These are phyloP conservation scores for Tromatobia lineatoria DNA, from an alignment of 2,888 invertebrate genomes.

Conservation along the genomic window DNA sequence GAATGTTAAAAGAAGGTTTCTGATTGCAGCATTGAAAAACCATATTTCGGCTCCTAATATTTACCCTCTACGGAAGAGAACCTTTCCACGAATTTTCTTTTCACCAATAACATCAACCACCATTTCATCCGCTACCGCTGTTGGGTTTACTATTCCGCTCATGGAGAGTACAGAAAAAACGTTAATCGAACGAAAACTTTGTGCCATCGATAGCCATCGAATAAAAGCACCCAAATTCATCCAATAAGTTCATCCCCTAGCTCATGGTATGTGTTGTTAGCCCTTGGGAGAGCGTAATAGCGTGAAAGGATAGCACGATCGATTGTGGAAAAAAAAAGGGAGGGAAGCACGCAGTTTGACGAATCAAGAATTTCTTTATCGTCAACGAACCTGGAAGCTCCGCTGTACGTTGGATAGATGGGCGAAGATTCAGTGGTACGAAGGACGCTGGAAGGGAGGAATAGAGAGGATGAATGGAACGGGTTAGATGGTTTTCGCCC, in stretches of 20 bases:
- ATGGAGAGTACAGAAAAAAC: neutral
- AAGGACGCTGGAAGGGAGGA: slow-evolving; percentile 49
- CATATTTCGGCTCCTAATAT: no score
- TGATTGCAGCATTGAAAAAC: no score
- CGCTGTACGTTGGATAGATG: neutral
- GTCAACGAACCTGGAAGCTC: slow-evolving; percentile 12
- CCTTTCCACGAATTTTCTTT: no score
- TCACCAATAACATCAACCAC: no score
- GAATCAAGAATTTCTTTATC: slow-evolving; percentile 41
- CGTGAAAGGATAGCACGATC: slow-evolving; percentile 31
- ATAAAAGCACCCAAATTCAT: slow-evolving; percentile 50
- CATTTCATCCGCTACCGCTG: neutral
- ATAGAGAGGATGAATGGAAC: slow-evolving; percentile 46
- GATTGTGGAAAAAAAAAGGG: neutral
- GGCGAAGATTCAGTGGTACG: slow-evolving; percentile 45
- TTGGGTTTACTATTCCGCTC: neutral
- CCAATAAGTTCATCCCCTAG: slow-evolving; percentile 18
- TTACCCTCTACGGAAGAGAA: no score
- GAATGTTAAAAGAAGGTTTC: no score
- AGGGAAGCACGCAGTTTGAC: slow-evolving; percentile 1
- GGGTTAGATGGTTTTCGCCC: slow-evolving; percentile 59
- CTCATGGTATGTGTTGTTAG: neutral
- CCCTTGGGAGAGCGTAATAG: neutral
- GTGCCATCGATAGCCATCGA: slow-evolving; percentile 39
- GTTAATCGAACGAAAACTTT: slow-evolving; percentile 41